A percentile compares a stretch with the other conserved stretches of the same genome.
These are phyloP conservation scores for Phaethornis superciliosus DNA, from an alignment of 2,113 vertebrate genomes.

Conservation along the genomic window DNA sequence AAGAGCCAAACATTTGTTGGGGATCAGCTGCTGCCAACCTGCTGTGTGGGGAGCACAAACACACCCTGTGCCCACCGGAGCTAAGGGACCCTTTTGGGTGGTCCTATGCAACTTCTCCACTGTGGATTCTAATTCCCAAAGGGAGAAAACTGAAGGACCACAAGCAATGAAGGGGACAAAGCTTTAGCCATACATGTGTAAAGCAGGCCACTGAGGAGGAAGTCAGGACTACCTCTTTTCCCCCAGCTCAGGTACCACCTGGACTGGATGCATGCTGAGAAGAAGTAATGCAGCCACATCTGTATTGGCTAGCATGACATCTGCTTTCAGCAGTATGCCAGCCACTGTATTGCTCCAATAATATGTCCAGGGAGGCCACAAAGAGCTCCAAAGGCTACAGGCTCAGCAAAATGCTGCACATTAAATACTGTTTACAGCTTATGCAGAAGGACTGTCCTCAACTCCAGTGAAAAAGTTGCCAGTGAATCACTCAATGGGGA, in stretches of 20 bases:
- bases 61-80: neutral
- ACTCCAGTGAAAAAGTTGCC: neutral
- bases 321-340: neutral
- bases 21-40: neutral
- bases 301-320: neutral
- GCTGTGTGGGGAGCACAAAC: neutral
- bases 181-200: neutral
- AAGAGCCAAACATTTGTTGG: neutral
- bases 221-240: neutral
- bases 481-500: neutral
- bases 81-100: neutral
- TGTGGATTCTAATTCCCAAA: neutral
- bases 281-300: neutral
- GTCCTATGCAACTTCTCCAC: neutral
- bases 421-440: neutral
- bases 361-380: neutral
- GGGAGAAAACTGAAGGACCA: neutral
- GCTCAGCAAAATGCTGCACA: neutral
- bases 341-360: neutral
- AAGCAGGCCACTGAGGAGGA: neutral
- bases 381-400: neutral
- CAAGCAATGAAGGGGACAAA: neutral
- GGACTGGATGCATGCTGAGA: neutral
- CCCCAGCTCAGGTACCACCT: neutral
- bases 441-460: neutral